phyloP scores from a whole-genome alignment of 2,797 vertebrate species.

The Ctenochaetus hawaiiensis region DNA sequence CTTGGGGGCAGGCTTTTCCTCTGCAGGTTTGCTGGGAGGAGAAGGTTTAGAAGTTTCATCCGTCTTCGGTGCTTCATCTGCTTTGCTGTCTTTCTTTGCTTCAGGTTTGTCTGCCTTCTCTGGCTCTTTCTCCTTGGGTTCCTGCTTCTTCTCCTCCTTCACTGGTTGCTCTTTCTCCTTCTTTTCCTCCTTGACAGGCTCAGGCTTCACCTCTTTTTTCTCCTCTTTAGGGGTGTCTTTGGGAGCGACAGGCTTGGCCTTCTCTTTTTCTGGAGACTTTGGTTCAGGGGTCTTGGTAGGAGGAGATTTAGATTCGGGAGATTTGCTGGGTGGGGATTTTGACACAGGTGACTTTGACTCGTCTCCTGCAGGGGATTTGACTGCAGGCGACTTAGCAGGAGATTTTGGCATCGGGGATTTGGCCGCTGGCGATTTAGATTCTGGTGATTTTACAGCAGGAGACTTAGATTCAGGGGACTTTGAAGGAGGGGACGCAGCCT shows the following conservation, averaged over 20 bases:
- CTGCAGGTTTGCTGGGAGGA: conserved; percentile 67
- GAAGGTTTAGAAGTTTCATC: conserved; percentile 69
- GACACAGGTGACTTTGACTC: conserved; percentile 74
- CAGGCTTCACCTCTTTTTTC: conserved; percentile 67
- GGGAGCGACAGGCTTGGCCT: conserved; percentile 57
- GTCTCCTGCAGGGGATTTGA: conserved; percentile 70
- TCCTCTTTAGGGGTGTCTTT: conserved; percentile 76
- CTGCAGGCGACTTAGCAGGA: conserved; percentile 65
- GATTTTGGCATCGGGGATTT: conserved; percentile 75
- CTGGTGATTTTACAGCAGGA: conserved; percentile 69
- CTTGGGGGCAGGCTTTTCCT: conserved; percentile 77
- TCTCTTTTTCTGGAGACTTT: conserved; percentile 81
- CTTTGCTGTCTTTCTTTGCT: conserved; percentile 76
- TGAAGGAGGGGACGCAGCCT: conserved; percentile 56
- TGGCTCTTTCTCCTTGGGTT: conserved; percentile 73
- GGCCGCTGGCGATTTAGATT: conserved; percentile 69
- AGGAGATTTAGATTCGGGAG: conserved; percentile 75
- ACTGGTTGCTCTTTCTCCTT: conserved; percentile 74
- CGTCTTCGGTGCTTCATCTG: conserved; percentile 69
- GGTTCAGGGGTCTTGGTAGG: conserved; percentile 72
- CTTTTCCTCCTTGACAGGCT: conserved; percentile 70
- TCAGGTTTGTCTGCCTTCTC: conserved; percentile 73
- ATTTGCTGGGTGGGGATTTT: conserved; percentile 73
- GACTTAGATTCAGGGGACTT: conserved; percentile 76
- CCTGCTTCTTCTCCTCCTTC: conserved; percentile 70